A percentile compares a stretch with the other conserved stretches of the same genome.
phyloP scores from a whole-genome alignment of 2,797 vertebrate species.

The Oreonectes daqikongensis region DNA sequence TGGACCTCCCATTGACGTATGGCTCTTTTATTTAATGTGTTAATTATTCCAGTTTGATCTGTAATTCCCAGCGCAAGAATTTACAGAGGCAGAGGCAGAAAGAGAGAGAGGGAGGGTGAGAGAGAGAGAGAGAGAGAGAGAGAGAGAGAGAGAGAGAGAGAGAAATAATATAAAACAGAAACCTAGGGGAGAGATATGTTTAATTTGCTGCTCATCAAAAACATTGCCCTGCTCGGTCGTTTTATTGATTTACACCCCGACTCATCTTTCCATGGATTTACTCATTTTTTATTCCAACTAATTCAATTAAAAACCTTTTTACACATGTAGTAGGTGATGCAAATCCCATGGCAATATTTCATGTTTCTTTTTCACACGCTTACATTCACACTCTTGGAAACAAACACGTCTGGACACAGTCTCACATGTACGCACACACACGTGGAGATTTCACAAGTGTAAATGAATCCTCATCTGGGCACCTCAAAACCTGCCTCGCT shows the following conservation, averaged over 20 bases:
- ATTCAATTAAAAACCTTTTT: conserved; percentile 41
- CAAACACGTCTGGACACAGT: conserved; percentile 40
- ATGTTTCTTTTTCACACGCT: conserved; percentile 43
- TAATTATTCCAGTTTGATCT: conserved; percentile 61
- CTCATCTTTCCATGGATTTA: conserved; percentile 35
- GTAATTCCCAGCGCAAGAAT: conserved; percentile 59
- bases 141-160: conserved; percentile 42
- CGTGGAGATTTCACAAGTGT: conserved; percentile 46
- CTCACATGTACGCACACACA: conserved; percentile 37
- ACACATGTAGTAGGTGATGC: conserved; percentile 37
- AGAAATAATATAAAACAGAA: conserved; percentile 39
- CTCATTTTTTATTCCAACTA: conserved; percentile 37
- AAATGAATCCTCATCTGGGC: conserved; percentile 57
- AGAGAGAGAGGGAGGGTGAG: conserved; percentile 44
- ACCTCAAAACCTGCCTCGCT: conserved; percentile 53
- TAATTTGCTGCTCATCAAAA: conserved; percentile 33
- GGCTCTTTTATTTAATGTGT: conserved; percentile 65
- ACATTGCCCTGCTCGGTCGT: conserved; percentile 21
- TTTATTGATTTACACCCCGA: conserved; percentile 48
- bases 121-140: conserved; percentile 43
- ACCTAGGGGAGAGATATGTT: conserved; percentile 42
- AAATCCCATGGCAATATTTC: conserved; percentile 41
- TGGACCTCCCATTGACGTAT: conserved; percentile 58
- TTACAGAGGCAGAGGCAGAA: conserved; percentile 56
- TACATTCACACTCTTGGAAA: conserved; percentile 40